These are phyloP conservation scores for Eucidaris tribuloides DNA, from an alignment of 35 echinoderm and acorn worm species.

Conservation along the genomic window DNA sequence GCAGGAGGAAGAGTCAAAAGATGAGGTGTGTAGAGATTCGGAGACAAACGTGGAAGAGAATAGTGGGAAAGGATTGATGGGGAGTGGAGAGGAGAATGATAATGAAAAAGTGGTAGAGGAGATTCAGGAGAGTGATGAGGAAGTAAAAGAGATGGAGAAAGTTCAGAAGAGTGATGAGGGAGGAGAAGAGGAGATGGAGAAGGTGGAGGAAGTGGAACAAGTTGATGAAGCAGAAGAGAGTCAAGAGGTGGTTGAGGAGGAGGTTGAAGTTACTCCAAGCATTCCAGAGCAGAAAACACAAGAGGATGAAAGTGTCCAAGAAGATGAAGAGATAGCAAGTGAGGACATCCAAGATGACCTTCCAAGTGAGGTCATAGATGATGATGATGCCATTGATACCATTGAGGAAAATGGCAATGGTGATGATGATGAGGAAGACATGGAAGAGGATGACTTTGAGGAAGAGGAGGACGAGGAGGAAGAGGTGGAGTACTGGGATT, in stretches of 20 bases:
- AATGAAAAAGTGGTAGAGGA: neutral
- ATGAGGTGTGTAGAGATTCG: neutral
- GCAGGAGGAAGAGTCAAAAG: neutral
- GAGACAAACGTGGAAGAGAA: no score
- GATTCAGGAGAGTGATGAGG: neutral
- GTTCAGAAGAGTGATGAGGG: neutral
- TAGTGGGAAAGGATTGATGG: no score
- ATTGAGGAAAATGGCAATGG: neutral
- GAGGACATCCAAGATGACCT: neutral
- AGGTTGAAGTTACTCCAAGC: neutral
- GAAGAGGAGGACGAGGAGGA: slow-evolving; percentile 8
- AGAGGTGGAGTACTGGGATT: slow-evolving; percentile 29
- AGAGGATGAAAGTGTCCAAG: neutral
- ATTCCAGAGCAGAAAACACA: neutral
- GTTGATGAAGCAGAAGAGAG: neutral
- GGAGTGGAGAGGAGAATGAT: no score
- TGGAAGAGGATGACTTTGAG: neutral
- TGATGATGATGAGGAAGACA: neutral
- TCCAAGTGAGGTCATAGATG: neutral
- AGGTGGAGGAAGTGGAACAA: neutral
- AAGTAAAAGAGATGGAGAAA: neutral
- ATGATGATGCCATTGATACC: neutral
- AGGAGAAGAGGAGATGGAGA: neutral
- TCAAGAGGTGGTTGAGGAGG: slow-evolving; percentile 1
- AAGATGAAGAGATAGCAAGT: neutral